Conservation (phyloP, 2,888 invertebrate genomes). For the Calliopum simillimum region DNA sequence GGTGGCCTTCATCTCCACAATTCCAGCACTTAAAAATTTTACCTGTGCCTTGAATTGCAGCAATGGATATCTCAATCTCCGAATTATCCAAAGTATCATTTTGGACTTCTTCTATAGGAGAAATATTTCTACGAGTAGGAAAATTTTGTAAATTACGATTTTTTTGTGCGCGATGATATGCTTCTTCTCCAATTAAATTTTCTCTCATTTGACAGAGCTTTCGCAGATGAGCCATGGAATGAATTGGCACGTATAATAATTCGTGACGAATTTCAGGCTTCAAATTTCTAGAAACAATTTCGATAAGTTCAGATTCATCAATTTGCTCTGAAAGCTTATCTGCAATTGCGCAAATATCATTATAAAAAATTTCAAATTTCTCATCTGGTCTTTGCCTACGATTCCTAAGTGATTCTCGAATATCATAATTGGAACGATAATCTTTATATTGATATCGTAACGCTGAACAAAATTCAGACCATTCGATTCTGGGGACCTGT, state of each 20-base stretch:
- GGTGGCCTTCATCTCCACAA: slow-evolving; percentile 9
- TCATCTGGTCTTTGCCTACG: no score
- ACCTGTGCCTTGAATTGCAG: background rate
- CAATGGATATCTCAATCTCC: background rate
- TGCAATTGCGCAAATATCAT: background rate
- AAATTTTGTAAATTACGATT: background rate
- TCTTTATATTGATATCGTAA: background rate
- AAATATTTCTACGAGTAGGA: background rate
- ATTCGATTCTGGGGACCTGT: slow-evolving; percentile 1
- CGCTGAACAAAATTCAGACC: no score
- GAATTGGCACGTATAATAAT: slow-evolving; percentile 29
- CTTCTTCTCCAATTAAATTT: slow-evolving; percentile 24
- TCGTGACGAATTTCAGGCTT: slow-evolving; percentile 28
- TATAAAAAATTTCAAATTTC: no score
- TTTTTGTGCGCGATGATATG: background rate
- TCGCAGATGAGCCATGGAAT: slow-evolving; percentile 32
- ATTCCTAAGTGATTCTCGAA: background rate
- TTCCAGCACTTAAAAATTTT: slow-evolving; percentile 14
- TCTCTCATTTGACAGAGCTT: slow-evolving; percentile 33
- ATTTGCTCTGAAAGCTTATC: background rate
- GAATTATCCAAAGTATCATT: background rate
- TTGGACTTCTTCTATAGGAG: background rate
- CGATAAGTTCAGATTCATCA: background rate
- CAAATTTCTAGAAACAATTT: background rate
- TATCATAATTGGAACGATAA: slow-evolving; percentile 7